phyloP scores from a whole-genome alignment of 2,888 invertebrate species.

The Rhogogaster chlorosoma region DNA sequence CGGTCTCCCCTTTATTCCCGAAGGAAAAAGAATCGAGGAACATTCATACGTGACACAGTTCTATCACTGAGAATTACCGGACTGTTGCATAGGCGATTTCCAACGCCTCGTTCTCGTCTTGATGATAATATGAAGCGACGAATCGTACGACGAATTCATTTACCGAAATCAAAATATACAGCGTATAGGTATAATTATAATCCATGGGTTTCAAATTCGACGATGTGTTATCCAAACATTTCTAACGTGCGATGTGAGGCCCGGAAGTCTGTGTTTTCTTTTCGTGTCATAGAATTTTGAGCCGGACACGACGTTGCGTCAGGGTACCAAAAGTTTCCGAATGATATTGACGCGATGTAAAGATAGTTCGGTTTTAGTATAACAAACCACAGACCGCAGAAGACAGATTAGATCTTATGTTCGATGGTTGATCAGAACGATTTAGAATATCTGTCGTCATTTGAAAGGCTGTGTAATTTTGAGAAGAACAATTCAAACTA shows the following conservation, averaged over 20 bases:
- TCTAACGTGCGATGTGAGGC: neutral
- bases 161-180: neutral
- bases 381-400: neutral
- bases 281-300: neutral
- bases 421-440: neutral
- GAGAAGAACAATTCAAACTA: neutral
- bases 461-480: no score
- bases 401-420: neutral
- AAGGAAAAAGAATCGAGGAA: neutral
- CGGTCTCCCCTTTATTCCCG: neutral
- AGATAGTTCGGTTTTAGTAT: neutral
- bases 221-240: neutral
- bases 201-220: neutral
- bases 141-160: neutral
- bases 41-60: conserved; percentile 46
- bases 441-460: no score
- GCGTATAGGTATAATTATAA: neutral
- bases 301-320: neutral
- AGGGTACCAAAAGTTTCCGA: neutral
- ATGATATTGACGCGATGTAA: neutral
- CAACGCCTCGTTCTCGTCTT: neutral
- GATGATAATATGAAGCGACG: neutral
- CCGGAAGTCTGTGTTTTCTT: conserved; percentile 12
- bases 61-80: conserved; percentile 44
- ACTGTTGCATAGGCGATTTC: neutral